Evolutionary conservation across 1,140 invertebrate genomes (phyloP), one percentile per base, ranked within the genome.

Genomic region (Centruroides sculpturatus): DNA sequence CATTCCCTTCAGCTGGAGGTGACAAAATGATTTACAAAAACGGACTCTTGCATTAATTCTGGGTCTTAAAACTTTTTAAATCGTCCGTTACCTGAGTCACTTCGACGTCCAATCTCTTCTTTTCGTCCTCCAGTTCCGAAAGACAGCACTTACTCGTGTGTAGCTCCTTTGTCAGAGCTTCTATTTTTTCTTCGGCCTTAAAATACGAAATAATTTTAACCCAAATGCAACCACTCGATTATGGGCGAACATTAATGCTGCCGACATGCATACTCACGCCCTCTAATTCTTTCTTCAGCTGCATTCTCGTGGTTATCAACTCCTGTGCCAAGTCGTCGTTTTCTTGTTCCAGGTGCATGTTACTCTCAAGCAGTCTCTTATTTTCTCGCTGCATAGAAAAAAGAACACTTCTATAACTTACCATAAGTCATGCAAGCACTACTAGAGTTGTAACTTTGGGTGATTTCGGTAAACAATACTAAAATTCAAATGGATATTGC

Each of bases 81-180:
- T 23, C 23, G 23, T n/a, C n/a, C n/a, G n/a, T 62, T 66, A 82
- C 81, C 71, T 87, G 82, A 50, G 76, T 74, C 11, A 88, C 82
- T 73, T 96, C 89, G 53, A 82, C 77, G 66, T 86, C 81, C 55
- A 94, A 74, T 60, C 89, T 77, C 63, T 83, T 82, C 64, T 88
- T 87, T 69, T 94, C 89, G 63, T 94, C 91, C 66, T 90, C 87
- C 53, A 81, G 80, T 65, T 89, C 84, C 11, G 81, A 74, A 1
- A 94, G 77, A 0, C 81, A 78, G 10, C 80, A 79, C 67, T 85
- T 84, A 11, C 92, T 76, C 51, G 82, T 79, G 66, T 86, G 83
- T 58, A 95, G 75, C 68, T 94, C 89, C 69, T 84, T 85, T 53
- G 82, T 83, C 59, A 89, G 83, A 57, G 80, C 80, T 67, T 93